Conservation (phyloP, 2,888 invertebrate species). For the Drosophila monieri region DNA sequence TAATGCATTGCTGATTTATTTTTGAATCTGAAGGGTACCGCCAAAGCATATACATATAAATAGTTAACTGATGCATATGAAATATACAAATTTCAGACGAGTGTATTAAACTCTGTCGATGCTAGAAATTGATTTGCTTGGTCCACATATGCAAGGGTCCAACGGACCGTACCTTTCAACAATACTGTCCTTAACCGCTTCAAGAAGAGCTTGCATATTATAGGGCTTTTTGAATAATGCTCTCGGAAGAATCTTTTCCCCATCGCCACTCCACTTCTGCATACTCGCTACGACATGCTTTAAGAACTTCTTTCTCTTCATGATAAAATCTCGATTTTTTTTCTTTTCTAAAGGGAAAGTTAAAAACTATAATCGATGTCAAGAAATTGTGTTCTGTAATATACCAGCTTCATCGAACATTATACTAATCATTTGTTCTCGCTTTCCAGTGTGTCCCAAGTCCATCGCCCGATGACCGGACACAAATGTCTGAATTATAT, state of each 20-base stretch:
- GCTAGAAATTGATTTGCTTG: not conserved
- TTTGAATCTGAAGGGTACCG: not conserved
- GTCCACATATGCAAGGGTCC: slow-evolving; percentile 8
- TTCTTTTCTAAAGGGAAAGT: not conserved
- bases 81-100: slow-evolving; percentile 10
- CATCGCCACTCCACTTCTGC: slow-evolving; percentile 8
- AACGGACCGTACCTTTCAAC: not conserved
- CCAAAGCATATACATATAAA: not conserved
- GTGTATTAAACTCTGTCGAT: not conserved
- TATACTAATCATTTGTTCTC: not conserved
- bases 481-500: slow-evolving; percentile 10
- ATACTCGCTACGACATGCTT: slow-evolving; percentile 1
- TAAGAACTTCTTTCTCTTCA: not conserved
- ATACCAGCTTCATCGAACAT: not conserved
- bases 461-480: not conserved
- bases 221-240: not conserved
- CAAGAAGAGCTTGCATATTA: not conserved
- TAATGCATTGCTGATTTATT: slow-evolving; percentile 4
- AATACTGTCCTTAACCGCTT: not conserved
- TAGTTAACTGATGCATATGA: not conserved
- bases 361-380: not conserved
- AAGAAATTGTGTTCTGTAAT: not conserved
- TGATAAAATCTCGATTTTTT: too few species aligned
- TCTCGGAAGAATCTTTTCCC: not conserved
- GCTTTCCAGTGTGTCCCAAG: not conserved